phyloP scores from a whole-genome alignment of 2,797 vertebrate species.

The Atherinosoma microstoma region DNA sequence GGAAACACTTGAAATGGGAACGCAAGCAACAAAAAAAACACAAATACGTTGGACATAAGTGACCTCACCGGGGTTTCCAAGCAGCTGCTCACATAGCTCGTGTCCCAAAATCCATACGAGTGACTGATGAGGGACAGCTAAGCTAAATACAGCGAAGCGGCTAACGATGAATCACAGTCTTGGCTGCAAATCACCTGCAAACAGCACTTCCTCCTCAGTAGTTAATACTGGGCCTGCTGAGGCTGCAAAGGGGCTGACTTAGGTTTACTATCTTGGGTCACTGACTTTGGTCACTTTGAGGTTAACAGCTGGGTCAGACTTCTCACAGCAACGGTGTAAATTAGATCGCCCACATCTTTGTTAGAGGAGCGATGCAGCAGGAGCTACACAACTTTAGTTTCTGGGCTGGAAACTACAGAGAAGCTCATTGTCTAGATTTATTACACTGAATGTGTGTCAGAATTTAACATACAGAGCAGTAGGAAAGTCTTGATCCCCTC shows the following conservation, averaged over 20 bases:
- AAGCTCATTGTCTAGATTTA: background rate
- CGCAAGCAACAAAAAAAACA: background rate
- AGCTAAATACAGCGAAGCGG: conserved; percentile 34
- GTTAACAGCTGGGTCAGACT: conserved; percentile 36
- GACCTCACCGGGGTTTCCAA: background rate
- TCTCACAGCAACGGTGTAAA: conserved; percentile 34
- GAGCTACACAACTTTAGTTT: background rate
- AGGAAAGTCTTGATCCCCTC: background rate
- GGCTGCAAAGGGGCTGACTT: conserved; percentile 14
- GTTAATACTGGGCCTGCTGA: conserved; percentile 11
- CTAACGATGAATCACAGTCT: conserved; percentile 53
- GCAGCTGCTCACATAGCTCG: background rate
- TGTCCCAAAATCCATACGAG: conserved; percentile 30
- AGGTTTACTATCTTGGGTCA: background rate
- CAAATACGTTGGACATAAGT: background rate
- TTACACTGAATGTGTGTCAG: background rate
- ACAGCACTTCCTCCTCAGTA: conserved; percentile 8
- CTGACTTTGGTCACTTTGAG: conserved; percentile 19
- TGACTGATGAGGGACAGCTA: conserved; percentile 37
- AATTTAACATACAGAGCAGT: background rate
- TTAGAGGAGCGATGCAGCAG: conserved; percentile 1
- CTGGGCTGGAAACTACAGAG: background rate
- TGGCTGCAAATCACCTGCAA: conserved; percentile 13
- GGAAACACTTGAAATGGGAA: conserved; percentile 15
- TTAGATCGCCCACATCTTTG: conserved; percentile 5